Percentiles rank a stretch among this genome's conserved stretches.
Conservation (phyloP, 2,113 vertebrate species). For the Brachionichthys hirsutus region DNA sequence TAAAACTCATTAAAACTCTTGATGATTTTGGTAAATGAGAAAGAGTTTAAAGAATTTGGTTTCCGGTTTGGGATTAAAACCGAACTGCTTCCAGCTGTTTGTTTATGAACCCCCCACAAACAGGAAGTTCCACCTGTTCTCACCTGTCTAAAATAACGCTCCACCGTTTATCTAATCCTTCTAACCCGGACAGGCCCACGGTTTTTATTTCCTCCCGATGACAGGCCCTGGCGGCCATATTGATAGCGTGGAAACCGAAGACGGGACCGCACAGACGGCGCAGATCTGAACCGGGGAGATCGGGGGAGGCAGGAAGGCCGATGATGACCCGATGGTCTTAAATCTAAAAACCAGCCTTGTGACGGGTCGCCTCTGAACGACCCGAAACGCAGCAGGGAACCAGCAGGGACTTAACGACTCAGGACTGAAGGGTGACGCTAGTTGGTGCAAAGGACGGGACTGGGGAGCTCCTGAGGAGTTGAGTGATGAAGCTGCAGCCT, state of each 20-base stretch:
- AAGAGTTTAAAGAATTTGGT: not conserved
- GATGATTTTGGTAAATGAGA: not conserved
- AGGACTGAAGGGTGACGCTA: not conserved
- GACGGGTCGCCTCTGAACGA: conserved; percentile 38
- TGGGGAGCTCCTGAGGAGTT: too few species aligned
- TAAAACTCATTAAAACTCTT: not conserved
- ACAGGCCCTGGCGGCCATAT: conserved; percentile 54
- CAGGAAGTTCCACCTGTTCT: conserved; percentile 6
- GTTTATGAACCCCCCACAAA: not conserved
- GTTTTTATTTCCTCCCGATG: conserved; percentile 41
- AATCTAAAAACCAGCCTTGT: conserved; percentile 25
- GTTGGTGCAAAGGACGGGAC: too few species aligned
- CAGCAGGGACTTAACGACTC: conserved; percentile 11
- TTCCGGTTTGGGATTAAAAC: too few species aligned
- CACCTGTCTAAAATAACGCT: conserved; percentile 9
- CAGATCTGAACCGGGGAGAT: conserved; percentile 15
- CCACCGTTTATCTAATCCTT: conserved; percentile 45
- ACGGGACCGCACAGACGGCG: conserved; percentile 49
- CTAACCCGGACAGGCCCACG: conserved; percentile 25
- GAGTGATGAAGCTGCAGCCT: too few species aligned
- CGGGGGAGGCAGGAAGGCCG: not conserved
- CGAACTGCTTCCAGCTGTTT: too few species aligned
- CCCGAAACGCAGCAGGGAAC: conserved; percentile 10
- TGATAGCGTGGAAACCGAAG: conserved; percentile 52
- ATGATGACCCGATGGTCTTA: conserved; percentile 38